Percentiles rank a stretch among this genome's conserved stretches.
Evolutionary conservation across 2,113 vertebrate genomes (phyloP).

Genomic region (Cygnus atratus): DNA sequence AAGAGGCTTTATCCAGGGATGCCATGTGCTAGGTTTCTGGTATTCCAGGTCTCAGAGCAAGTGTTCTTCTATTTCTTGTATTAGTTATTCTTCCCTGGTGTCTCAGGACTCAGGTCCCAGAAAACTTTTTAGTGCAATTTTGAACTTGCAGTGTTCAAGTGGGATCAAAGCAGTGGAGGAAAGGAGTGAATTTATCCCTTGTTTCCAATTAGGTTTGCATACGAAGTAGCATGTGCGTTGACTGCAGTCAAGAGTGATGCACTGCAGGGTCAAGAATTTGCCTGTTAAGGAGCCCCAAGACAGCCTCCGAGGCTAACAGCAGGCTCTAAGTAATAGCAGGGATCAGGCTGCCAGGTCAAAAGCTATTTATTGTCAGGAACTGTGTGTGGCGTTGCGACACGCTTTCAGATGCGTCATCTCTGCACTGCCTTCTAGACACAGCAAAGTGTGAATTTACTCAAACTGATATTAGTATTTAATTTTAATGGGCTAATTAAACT

Average conservation of each 20-base stretch:
- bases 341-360: background rate
- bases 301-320: background rate
- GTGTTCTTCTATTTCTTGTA: background rate
- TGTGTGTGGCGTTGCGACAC: background rate
- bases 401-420: background rate
- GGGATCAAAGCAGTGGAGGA: background rate
- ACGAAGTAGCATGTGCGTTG: accelerated
- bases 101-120: background rate
- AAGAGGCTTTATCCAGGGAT: background rate
- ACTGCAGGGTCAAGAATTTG: background rate
- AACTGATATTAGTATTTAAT: background rate
- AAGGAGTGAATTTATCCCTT: background rate
- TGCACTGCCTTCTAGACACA: accelerated
- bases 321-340: background rate
- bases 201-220: background rate
- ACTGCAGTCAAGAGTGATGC: background rate
- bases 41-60: background rate
- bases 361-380: background rate
- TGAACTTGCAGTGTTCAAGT: background rate
- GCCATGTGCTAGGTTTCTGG: background rate
- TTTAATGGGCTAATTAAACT: background rate
- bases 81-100: background rate
- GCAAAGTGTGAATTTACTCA: background rate
- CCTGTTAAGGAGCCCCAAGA: background rate
- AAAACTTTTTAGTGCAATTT: background rate